These are phyloP conservation scores for Leucophenga maculata DNA, from an alignment of 2,888 invertebrate genomes.

Conservation along the genomic window DNA sequence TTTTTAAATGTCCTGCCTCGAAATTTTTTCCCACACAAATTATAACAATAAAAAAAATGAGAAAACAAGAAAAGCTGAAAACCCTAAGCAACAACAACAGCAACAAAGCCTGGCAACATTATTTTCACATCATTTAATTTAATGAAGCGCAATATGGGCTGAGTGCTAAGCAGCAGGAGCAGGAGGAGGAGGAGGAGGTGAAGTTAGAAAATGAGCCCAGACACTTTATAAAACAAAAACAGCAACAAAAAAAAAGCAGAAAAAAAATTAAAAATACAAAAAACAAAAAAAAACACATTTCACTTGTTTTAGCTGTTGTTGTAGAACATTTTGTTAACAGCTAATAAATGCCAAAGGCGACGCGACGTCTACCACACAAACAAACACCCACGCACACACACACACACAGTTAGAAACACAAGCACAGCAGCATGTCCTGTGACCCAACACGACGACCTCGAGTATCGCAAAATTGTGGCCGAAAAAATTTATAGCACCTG, in stretches of 20 bases:
- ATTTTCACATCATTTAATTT: constrained; percentile 69
- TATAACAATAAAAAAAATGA: constrained; percentile 14
- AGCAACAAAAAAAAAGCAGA: not conserved
- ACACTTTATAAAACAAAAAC: constrained; percentile 25
- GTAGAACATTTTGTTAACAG: constrained; percentile 42
- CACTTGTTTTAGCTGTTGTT: constrained; percentile 52
- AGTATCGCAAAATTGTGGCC: constrained; percentile 23
- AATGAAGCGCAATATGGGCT: constrained; percentile 49
- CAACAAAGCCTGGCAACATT: constrained; percentile 51
- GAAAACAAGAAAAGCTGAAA: constrained; percentile 7
- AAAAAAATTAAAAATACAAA: constrained; percentile 5
- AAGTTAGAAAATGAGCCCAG: not conserved
- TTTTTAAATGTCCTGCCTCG: constrained; percentile 7
- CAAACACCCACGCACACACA: constrained; percentile 29
- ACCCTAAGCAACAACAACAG: constrained; percentile 21
- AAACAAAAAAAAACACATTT: not conserved
- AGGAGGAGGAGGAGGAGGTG: constrained; percentile 20
- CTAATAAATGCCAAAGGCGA: constrained; percentile 56
- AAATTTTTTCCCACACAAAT: constrained; percentile 23
- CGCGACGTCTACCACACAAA: constrained; percentile 46
- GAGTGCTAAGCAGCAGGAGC: constrained; percentile 14
- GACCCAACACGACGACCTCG: constrained; percentile 3
- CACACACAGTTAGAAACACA: constrained; percentile 31
- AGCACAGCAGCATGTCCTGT: not conserved
- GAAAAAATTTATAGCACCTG: constrained; percentile 17